These are phyloP conservation scores for Onychostruthus taczanowskii DNA, from an alignment of 2,113 vertebrate species.

Conservation along the genomic window DNA sequence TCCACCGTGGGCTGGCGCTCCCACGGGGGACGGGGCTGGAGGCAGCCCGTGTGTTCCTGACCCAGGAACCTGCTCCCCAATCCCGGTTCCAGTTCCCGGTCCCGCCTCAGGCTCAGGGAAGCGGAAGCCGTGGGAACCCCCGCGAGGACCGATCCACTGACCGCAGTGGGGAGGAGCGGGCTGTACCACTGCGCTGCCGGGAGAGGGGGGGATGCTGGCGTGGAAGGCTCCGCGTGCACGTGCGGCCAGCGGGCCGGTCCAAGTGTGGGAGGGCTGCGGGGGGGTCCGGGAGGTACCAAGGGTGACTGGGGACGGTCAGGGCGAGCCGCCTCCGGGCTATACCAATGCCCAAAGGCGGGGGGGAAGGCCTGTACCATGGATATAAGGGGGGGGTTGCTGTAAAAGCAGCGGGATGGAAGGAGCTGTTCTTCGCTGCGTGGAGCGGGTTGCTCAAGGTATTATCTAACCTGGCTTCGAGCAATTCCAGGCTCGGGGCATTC, in stretches of 20 bases:
- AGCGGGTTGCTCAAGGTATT: neutral
- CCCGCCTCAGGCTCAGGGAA: too few species aligned
- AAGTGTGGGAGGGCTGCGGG: neutral
- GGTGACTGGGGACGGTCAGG: neutral
- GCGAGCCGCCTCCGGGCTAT: neutral
- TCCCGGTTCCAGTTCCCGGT: too few species aligned
- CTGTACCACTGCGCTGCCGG: too few species aligned
- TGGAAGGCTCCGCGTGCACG: neutral
- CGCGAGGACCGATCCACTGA: too few species aligned
- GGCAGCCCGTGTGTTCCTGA: too few species aligned
- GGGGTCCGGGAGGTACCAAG: neutral
- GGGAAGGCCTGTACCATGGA: neutral
- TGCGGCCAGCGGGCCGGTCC: neutral
- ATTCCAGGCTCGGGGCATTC: neutral
- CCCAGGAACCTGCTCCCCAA: too few species aligned
- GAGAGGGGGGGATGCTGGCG: neutral
- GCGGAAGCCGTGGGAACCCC: too few species aligned
- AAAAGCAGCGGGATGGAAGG: too few species aligned
- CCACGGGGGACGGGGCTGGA: too few species aligned
- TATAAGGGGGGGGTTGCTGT: neutral
- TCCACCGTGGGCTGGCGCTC: too few species aligned
- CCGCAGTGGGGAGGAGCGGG: too few species aligned
- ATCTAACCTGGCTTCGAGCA: neutral
- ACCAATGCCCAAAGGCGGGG: neutral
- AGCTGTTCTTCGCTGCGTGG: neutral